Evolutionary conservation across 1,140 invertebrate genomes (phyloP).

Genomic region (Bombus affinis): DNA sequence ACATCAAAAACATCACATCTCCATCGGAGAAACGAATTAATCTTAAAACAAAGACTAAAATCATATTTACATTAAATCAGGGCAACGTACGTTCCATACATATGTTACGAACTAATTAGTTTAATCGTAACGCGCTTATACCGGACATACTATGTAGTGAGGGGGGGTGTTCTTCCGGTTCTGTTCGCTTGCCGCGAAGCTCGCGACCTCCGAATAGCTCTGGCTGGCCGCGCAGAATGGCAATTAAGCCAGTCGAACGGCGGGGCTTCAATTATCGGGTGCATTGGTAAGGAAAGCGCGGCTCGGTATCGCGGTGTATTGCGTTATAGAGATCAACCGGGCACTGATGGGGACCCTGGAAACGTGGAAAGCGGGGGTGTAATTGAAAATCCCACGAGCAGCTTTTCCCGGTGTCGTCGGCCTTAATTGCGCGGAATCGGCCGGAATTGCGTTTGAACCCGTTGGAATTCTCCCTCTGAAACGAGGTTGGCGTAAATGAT

Average conservation of each 20-base stretch:
- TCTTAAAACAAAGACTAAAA: too few species aligned
- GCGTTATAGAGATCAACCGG: conserved; percentile 27
- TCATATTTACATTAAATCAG: too few species aligned
- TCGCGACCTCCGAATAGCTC: neutral
- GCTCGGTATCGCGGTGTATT: conserved; percentile 35
- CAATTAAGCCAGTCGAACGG: conserved; percentile 36
- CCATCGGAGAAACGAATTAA: too few species aligned
- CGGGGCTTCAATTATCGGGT: conserved; percentile 41
- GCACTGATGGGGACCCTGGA: neutral
- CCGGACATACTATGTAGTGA: neutral
- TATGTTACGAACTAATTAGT: neutral
- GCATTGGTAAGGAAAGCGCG: conserved; percentile 43
- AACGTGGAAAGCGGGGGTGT: neutral
- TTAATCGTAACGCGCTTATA: neutral
- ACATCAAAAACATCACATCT: too few species aligned
- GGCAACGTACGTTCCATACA: neutral
- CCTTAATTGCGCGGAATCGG: conserved; percentile 47
- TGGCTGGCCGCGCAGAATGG: conserved; percentile 22
- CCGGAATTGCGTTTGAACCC: conserved; percentile 36
- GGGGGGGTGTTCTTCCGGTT: neutral
- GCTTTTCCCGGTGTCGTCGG: conserved; percentile 36
- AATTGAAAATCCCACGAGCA: conserved; percentile 49
- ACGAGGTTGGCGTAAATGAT: conserved; percentile 12
- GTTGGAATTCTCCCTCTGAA: neutral
- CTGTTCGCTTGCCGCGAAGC: neutral